Conservation (phyloP, 2,888 invertebrate genomes). For the Apodemia zela region DNA sequence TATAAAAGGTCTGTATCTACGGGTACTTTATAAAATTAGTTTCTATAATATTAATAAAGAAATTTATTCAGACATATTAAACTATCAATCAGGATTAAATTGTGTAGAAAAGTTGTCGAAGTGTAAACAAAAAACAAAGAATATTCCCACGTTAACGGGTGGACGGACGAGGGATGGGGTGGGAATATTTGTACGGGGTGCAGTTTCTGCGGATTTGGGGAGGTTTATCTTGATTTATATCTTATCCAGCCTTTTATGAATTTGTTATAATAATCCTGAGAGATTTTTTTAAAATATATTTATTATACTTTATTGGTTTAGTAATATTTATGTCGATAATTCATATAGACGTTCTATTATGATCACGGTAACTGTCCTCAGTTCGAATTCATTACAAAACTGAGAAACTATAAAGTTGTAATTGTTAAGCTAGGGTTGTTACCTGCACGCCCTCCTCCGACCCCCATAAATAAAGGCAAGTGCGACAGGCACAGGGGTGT, state of each 20-base stretch:
- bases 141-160: conserved; percentile 1
- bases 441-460: no score
- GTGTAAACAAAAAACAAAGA: conserved; percentile 5
- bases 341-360: no score
- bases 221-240: conserved; percentile 9
- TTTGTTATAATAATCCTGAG: not conserved
- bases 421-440: no score
- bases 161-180: not conserved
- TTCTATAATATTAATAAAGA: not conserved
- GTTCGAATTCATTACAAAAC: no score
- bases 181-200: not conserved
- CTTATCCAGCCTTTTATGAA: not conserved
- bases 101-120: conserved; percentile 4
- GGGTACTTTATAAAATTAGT: not conserved
- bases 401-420: no score
- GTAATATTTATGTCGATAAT: no score
- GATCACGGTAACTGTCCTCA: no score
- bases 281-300: not conserved
- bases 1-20: not conserved
- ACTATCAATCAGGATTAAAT: conserved; percentile 3
- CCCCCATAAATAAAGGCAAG: no score
- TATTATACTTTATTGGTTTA: no score
- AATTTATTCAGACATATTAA: not conserved
- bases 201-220: not conserved
- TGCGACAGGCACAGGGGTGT: no score